Percentiles rank a stretch among this genome's conserved stretches.
Evolutionary conservation across 2,113 vertebrate genomes (phyloP).

Genomic region (Hymenochirus boettgeri): DNA sequence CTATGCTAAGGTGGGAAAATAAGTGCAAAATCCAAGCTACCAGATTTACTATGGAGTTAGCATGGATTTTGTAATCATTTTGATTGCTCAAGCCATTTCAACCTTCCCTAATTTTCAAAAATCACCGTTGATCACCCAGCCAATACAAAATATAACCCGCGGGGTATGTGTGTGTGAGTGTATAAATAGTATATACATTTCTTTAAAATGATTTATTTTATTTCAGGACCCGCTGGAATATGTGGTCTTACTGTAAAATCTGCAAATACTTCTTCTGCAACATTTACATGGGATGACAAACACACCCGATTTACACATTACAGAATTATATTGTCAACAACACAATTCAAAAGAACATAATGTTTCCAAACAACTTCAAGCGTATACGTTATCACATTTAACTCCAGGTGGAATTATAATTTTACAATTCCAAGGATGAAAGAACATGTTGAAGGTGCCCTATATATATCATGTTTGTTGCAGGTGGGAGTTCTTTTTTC

Average conservation of each 20-base stretch:
- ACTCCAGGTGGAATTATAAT: constrained; percentile 69
- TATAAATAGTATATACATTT: too few relatives aligned
- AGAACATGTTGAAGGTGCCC: constrained; percentile 53
- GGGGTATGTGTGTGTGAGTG: too few relatives aligned
- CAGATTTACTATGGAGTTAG: too few relatives aligned
- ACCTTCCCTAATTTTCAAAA: too few relatives aligned
- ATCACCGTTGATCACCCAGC: too few relatives aligned
- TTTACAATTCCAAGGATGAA: constrained; percentile 65
- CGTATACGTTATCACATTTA: constrained; percentile 62
- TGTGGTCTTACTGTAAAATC: constrained; percentile 61
- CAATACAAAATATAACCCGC: too few relatives aligned
- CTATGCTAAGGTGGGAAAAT: too few relatives aligned
- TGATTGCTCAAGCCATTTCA: too few relatives aligned
- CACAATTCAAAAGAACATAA: constrained; percentile 54
- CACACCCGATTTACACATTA: constrained; percentile 71
- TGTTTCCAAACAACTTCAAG: constrained; percentile 49
- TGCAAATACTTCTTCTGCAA: constrained; percentile 64
- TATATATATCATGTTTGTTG: constrained; percentile 58
- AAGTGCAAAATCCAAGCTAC: too few relatives aligned
- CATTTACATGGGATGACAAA: constrained; percentile 67
- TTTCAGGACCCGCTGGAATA: constrained; percentile 66
- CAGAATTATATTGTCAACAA: constrained; percentile 64
- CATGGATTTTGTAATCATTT: too few relatives aligned
- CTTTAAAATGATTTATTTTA: constrained; percentile 6
- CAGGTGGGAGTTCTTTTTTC: constrained; percentile 64